These are phyloP conservation scores for Cryptocephalus moraei DNA, from an alignment of 2,888 invertebrate species.

Conservation along the genomic window DNA sequence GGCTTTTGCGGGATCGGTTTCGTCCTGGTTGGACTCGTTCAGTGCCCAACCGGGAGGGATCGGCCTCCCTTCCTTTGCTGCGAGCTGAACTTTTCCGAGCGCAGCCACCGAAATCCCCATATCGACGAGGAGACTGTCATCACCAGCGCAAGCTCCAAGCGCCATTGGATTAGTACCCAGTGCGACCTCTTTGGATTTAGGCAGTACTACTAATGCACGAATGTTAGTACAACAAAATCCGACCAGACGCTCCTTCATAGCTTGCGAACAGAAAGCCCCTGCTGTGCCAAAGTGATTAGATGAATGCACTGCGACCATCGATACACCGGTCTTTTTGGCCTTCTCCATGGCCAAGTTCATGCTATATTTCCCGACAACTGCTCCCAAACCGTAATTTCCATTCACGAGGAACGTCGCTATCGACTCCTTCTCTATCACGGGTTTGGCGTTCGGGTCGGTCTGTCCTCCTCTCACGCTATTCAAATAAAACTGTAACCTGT, in stretches of 20 bases:
- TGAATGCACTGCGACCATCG: slow-evolving; percentile 53
- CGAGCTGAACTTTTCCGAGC: too few relatives aligned
- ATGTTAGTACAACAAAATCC: slow-evolving; percentile 89
- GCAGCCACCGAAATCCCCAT: too few relatives aligned
- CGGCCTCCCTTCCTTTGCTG: too few relatives aligned
- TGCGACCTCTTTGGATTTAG: slow-evolving; percentile 58
- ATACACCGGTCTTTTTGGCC: slow-evolving; percentile 56
- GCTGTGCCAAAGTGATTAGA: slow-evolving; percentile 89
- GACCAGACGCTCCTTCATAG: slow-evolving; percentile 59
- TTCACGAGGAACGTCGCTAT: slow-evolving; percentile 48
- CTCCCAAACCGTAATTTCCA: slow-evolving; percentile 59
- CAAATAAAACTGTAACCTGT: slow-evolving; percentile 44
- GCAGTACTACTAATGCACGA: slow-evolving; percentile 81
- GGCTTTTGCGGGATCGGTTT: too few relatives aligned
- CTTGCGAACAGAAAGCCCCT: slow-evolving; percentile 71
- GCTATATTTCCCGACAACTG: slow-evolving; percentile 52
- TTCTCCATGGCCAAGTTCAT: slow-evolving; percentile 61
- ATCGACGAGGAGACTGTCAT: too few relatives aligned
- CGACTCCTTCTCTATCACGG: slow-evolving; percentile 49
- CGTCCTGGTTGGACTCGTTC: too few relatives aligned
- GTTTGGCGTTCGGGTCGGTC: slow-evolving; percentile 42
- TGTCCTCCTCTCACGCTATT: slow-evolving; percentile 46
- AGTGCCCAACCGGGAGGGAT: too few relatives aligned
- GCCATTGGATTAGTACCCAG: too few relatives aligned
- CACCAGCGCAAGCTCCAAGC: too few relatives aligned